Evolutionary conservation across 2,113 vertebrate genomes (phyloP).

Genomic region (Clupea harengus): DNA sequence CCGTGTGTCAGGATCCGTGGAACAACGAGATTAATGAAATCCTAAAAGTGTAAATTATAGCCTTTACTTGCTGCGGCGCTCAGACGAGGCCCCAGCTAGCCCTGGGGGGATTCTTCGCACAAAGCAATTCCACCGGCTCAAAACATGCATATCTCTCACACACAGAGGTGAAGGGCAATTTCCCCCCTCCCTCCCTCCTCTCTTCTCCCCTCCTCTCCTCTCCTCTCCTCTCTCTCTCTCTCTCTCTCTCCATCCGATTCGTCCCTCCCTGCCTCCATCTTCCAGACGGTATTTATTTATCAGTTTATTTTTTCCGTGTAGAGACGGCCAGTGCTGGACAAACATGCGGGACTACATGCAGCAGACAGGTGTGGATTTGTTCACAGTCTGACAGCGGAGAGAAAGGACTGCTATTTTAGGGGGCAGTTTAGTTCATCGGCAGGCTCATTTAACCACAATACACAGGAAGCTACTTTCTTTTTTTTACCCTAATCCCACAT

Average conservation of each 20-base stretch:
- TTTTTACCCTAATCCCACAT: no score
- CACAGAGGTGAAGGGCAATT: conserved; percentile 76
- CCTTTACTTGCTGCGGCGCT: conserved; percentile 69
- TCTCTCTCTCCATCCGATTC: background rate
- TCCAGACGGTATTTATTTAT: background rate
- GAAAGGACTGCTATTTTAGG: background rate
- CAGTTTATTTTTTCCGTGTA: background rate
- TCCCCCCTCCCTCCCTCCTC: conserved; percentile 59
- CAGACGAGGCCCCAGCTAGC: conserved; percentile 62
- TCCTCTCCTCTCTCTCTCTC: conserved; percentile 25
- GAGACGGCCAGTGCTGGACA: background rate
- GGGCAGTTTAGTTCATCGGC: background rate
- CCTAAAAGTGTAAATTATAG: conserved; percentile 80
- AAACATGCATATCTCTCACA: conserved; percentile 69
- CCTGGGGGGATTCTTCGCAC: conserved; percentile 69
- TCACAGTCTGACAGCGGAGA: background rate
- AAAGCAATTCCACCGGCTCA: conserved; percentile 75
- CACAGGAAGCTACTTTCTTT: background rate
- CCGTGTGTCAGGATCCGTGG: conserved; percentile 71
- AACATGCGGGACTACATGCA: background rate
- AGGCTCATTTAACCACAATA: background rate
- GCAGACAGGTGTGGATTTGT: background rate
- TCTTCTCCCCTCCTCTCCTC: background rate
- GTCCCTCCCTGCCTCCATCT: background rate
- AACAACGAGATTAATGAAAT: conserved; percentile 77